phyloP scores from a whole-genome alignment of 2,888 invertebrate species.

The Drosophila paranaensis region DNA sequence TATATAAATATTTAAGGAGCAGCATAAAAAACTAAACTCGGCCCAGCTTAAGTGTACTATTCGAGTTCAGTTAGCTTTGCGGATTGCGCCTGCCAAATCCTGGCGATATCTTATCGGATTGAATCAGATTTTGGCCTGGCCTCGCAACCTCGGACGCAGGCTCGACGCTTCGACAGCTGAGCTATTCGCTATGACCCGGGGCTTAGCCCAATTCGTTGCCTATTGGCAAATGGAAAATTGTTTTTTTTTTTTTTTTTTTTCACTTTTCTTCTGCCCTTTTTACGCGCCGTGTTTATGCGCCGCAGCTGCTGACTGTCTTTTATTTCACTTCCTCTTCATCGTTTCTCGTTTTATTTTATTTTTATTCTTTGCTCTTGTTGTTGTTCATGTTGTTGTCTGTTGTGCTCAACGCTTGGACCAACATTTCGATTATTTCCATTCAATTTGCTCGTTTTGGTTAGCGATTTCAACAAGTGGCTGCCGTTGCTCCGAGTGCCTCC shows the following conservation, averaged over 20 bases:
- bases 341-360: not conserved
- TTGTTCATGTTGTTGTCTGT: not conserved
- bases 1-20: not conserved
- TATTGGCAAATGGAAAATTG: slow-evolving; percentile 36
- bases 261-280: slow-evolving; percentile 11
- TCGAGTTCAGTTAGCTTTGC: slow-evolving; percentile 44
- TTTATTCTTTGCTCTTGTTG: not conserved
- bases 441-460: slow-evolving; percentile 48
- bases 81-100: slow-evolving; percentile 31
- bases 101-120: slow-evolving; percentile 40
- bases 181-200: slow-evolving; percentile 37
- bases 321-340: slow-evolving; percentile 4
- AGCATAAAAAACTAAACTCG: slow-evolving; percentile 24
- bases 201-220: slow-evolving; percentile 50
- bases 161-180: slow-evolving; percentile 31
- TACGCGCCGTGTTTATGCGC: slow-evolving; percentile 41
- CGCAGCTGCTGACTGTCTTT: slow-evolving; percentile 38
- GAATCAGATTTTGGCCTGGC: slow-evolving; percentile 29
- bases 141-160: slow-evolving; percentile 4
- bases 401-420: slow-evolving; percentile 20
- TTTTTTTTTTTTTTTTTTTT: slow-evolving; percentile 31
- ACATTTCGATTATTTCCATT: slow-evolving; percentile 59
- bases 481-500: not conserved
- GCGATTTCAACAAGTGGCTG: slow-evolving; percentile 47
- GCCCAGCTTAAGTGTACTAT: slow-evolving; percentile 25